A percentile compares a stretch with the other conserved stretches of the same genome.
Evolutionary conservation across 2,797 vertebrate genomes (phyloP).

Genomic region (Neosalanx taihuensis): DNA sequence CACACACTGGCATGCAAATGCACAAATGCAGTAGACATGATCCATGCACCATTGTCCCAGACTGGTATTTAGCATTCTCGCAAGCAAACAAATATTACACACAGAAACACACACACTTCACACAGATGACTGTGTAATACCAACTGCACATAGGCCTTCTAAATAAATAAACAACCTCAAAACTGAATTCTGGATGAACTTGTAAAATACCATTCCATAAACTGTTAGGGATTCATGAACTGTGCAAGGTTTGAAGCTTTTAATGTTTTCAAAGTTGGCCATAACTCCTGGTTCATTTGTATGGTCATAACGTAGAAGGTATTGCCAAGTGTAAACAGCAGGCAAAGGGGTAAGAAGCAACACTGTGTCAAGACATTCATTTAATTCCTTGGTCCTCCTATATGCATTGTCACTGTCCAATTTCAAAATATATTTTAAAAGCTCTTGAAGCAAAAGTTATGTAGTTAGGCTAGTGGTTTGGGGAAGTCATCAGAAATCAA

Average conservation of each 20-base stretch:
- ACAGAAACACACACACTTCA: neutral
- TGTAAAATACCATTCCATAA: slow-evolving; percentile 6
- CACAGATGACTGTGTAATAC: slow-evolving; percentile 16
- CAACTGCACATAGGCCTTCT: slow-evolving; percentile 8
- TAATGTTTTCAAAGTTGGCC: neutral
- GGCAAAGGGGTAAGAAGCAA: too few relatives aligned
- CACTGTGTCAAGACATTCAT: too few relatives aligned
- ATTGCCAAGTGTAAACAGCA: too few relatives aligned
- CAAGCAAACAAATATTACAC: neutral
- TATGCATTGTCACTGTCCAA: too few relatives aligned
- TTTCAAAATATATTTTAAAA: too few relatives aligned
- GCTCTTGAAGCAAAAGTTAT: too few relatives aligned
- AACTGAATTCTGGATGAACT: neutral
- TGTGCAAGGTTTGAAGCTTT: slow-evolving; percentile 28
- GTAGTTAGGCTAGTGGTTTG: too few relatives aligned
- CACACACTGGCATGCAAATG: neutral
- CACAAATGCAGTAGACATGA: neutral
- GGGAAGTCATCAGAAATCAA: too few relatives aligned
- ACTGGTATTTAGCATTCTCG: neutral
- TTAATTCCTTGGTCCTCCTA: too few relatives aligned
- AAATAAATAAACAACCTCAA: neutral
- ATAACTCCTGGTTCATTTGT: too few relatives aligned
- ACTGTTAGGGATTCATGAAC: slow-evolving; percentile 11
- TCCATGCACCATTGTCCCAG: neutral
- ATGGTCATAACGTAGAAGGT: too few relatives aligned